phyloP scores from a whole-genome alignment of 2,113 vertebrate genomes.

The Eubucco bourcierii region DNA sequence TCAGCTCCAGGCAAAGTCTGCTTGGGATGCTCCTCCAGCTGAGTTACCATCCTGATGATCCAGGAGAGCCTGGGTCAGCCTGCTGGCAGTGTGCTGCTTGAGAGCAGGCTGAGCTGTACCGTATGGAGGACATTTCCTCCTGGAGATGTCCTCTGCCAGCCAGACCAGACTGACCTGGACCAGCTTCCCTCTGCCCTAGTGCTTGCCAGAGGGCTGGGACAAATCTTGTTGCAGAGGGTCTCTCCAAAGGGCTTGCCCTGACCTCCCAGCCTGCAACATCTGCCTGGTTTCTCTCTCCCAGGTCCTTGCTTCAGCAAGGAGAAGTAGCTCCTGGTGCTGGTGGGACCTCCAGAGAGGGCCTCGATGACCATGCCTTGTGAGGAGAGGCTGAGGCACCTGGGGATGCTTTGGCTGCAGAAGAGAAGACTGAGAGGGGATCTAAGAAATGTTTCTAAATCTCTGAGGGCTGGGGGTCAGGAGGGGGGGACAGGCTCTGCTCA shows the following conservation, averaged over 20 bases:
- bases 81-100: background rate
- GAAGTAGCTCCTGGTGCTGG: background rate
- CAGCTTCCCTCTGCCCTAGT: background rate
- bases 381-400: too few relatives aligned
- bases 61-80: background rate
- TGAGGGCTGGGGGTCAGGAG: too few relatives aligned
- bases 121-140: background rate
- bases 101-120: background rate
- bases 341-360: background rate
- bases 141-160: background rate
- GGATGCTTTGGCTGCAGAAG: too few relatives aligned
- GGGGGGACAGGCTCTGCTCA: too few relatives aligned
- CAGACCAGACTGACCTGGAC: background rate
- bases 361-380: background rate
- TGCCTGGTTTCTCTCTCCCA: background rate
- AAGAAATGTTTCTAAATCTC: too few relatives aligned
- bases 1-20: background rate
- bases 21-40: background rate
- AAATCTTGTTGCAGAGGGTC: background rate
- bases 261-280: background rate
- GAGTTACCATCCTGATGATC: background rate
- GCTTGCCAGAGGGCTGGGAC: background rate
- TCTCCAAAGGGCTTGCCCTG: conserved; percentile 17
- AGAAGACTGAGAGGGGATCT: too few relatives aligned
- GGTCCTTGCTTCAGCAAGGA: background rate